Conservation (phyloP, 2,888 invertebrate species). For the Erpobdella octoculata region DNA sequence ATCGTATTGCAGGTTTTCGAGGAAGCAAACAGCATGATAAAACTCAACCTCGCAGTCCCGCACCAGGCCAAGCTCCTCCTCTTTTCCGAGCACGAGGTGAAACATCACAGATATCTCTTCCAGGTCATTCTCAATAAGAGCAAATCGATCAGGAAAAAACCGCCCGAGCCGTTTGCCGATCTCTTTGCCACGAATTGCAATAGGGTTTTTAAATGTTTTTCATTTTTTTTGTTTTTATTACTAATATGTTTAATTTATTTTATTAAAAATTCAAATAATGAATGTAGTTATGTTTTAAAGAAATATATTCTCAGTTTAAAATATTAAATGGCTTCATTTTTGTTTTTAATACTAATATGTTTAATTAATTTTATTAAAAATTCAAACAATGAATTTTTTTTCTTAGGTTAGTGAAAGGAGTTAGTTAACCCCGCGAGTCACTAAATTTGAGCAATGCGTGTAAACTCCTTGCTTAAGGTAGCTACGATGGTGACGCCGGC, state of each 20-base stretch:
- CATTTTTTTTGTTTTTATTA: no score
- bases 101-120: slow-evolving; percentile 60
- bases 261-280: no score
- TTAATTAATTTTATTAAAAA: no score
- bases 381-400: no score
- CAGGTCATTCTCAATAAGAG: slow-evolving; percentile 45
- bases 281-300: background rate
- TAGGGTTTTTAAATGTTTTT: background rate
- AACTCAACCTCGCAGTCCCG: slow-evolving; percentile 67
- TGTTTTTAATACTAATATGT: no score
- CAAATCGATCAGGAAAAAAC: slow-evolving; percentile 11
- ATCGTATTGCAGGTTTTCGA: slow-evolving; percentile 66
- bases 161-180: slow-evolving; percentile 7
- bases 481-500: no score
- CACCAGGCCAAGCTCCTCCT: slow-evolving; percentile 68
- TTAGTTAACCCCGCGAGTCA: no score
- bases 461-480: no score
- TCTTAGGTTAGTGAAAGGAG: no score
- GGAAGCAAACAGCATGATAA: slow-evolving; percentile 74
- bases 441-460: no score
- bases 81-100: slow-evolving; percentile 48
- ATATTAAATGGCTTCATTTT: background rate
- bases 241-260: no score
- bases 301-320: background rate
- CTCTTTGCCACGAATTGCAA: slow-evolving; percentile 18